phyloP scores from a whole-genome alignment of 2,888 invertebrate species.

The Drosophila atripex region DNA sequence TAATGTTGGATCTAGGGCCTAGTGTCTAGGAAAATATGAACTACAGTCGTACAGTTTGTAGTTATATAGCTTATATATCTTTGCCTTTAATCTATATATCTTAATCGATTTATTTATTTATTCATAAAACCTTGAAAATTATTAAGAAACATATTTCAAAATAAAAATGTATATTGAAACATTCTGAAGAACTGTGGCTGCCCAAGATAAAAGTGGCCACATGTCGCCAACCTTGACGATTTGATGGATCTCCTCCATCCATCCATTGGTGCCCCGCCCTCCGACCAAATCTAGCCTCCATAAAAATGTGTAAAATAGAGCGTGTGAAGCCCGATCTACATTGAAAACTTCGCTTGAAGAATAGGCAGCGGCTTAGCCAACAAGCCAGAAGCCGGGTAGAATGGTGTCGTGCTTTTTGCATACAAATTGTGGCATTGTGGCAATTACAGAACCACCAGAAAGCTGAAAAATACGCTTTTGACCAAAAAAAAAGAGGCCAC shows the following conservation, averaged over 20 bases:
- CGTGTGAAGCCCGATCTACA: conserved; percentile 70
- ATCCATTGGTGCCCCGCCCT: conserved; percentile 39
- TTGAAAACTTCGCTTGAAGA: conserved; percentile 38
- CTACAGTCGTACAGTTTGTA: not conserved
- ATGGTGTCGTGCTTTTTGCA: conserved; percentile 61
- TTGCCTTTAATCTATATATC: too few species aligned
- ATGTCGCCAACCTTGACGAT: conserved; percentile 30
- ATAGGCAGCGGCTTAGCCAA: conserved; percentile 49
- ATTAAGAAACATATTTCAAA: not conserved
- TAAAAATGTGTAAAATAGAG: conserved; percentile 65
- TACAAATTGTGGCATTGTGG: conserved; percentile 71
- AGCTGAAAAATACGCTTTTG: conserved; percentile 48
- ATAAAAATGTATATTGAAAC: conserved; percentile 35
- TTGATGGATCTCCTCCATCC: conserved; percentile 33
- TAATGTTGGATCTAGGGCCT: not conserved
- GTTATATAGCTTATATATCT: not conserved
- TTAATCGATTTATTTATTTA: not conserved
- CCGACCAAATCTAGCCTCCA: conserved; percentile 36
- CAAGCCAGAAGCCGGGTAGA: not conserved
- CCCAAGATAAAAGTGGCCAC: conserved; percentile 21
- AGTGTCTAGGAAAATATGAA: not conserved
- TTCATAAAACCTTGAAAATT: not conserved
- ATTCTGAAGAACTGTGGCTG: conserved; percentile 31
- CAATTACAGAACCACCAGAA: conserved; percentile 62
- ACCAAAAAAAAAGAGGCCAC: conserved; percentile 46